These are phyloP conservation scores for Brienomyrus longianalis DNA, from an alignment of 2,113 vertebrate species.

Conservation along the genomic window DNA sequence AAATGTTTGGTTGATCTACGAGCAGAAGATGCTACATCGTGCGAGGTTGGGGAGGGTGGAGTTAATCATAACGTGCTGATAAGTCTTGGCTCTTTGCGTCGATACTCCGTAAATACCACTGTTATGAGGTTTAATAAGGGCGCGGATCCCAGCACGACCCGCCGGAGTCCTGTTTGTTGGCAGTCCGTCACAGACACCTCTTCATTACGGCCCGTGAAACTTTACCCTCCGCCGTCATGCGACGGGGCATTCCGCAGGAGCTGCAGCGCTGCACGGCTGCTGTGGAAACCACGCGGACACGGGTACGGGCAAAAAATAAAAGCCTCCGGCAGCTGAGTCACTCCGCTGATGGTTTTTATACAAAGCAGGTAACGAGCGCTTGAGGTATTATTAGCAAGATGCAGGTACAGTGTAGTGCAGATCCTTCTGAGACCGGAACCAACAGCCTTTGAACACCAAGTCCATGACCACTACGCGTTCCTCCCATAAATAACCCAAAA, in stretches of 20 bases:
- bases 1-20: not conserved
- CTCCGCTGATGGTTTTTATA: not conserved
- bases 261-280: not conserved
- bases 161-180: constrained; percentile 33
- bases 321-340: not conserved
- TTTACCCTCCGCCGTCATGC: constrained; percentile 26
- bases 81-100: constrained; percentile 26
- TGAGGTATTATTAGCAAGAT: not conserved
- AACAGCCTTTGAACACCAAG: not conserved
- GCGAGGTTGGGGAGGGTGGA: not conserved
- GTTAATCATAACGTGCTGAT: constrained; percentile 12
- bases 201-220: constrained; percentile 52
- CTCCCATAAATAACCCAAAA: not conserved
- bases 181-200: constrained; percentile 48
- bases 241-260: not conserved
- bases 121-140: constrained; percentile 42
- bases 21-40: not conserved
- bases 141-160: constrained; percentile 18
- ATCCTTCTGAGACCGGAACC: not conserved
- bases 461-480: not conserved
- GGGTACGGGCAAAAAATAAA: not conserved
- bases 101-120: constrained; percentile 43
- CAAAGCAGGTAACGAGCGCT: not conserved
- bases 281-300: not conserved
- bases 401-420: not conserved